Percentiles rank a stretch among this genome's conserved stretches.
Conservation (phyloP, 2,797 vertebrate genomes). For the Thamnophis elegans region DNA sequence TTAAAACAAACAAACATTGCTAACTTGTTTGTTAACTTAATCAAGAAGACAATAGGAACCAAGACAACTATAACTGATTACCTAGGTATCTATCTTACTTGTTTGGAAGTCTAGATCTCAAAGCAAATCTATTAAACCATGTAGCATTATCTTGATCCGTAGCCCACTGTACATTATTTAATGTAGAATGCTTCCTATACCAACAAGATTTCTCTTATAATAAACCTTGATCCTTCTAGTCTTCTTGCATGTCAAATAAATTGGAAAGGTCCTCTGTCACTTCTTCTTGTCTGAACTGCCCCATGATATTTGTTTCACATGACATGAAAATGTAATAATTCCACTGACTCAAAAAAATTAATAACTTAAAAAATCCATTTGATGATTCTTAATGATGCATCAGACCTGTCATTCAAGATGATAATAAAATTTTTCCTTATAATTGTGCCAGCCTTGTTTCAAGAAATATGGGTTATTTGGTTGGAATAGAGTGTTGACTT, state of each 20-base stretch:
- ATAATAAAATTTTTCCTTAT: background rate
- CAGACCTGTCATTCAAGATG: background rate
- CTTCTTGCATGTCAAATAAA: background rate
- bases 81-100: background rate
- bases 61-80: background rate
- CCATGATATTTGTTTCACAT: background rate
- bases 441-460: background rate
- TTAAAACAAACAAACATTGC: background rate
- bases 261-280: background rate
- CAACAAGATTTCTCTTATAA: background rate
- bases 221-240: background rate
- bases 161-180: background rate
- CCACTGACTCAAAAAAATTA: background rate
- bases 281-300: background rate
- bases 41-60: background rate
- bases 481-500: background rate
- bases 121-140: background rate
- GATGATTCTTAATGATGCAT: background rate
- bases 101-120: background rate
- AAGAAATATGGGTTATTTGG: background rate
- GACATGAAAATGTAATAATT: background rate
- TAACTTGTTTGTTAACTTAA: background rate
- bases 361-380: background rate
- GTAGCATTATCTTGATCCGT: background rate
- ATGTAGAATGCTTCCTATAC: background rate